A percentile compares a stretch with the other conserved stretches of the same genome.
These are phyloP conservation scores for Ammospiza maritima DNA, from an alignment of 2,797 vertebrate species.

Conservation along the genomic window DNA sequence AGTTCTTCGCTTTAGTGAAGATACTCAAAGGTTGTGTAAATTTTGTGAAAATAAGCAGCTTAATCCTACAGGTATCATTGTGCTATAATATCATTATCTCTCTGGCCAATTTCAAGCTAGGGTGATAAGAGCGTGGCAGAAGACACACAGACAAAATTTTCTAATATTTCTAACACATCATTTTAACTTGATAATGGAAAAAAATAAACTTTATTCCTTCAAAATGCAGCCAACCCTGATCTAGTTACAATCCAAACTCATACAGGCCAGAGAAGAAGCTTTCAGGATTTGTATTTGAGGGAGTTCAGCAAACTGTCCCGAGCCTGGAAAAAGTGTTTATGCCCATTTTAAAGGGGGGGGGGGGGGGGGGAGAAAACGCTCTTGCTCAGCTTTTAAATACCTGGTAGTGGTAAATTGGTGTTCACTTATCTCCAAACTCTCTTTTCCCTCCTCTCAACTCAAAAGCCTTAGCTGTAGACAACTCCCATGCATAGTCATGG, in stretches of 20 bases:
- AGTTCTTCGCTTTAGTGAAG: neutral
- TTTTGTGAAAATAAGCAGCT: neutral
- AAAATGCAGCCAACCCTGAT: neutral
- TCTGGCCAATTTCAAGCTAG: neutral
- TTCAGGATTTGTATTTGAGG: neutral
- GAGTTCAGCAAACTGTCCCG: neutral
- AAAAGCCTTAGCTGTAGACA: neutral
- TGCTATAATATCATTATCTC: neutral
- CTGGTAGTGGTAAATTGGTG: neutral
- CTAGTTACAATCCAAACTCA: neutral
- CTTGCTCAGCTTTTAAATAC: neutral
- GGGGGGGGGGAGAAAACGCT: neutral
- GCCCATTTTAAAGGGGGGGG: too few relatives aligned
- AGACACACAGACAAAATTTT: neutral
- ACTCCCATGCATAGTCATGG: neutral
- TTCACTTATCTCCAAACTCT: neutral
- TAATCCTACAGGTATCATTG: neutral
- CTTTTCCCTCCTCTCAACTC: neutral
- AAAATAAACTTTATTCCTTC: neutral
- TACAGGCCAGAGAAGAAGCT: neutral
- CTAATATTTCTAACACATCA: neutral
- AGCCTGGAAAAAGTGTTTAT: neutral
- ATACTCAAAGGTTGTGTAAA: neutral
- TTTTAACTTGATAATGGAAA: conserved; percentile 4
- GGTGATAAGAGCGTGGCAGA: neutral